Evolutionary conservation across 2,797 vertebrate species (phyloP), one percentile per base, ranked within the genome.

Genomic region (Chromobotia macracanthus): DNA sequence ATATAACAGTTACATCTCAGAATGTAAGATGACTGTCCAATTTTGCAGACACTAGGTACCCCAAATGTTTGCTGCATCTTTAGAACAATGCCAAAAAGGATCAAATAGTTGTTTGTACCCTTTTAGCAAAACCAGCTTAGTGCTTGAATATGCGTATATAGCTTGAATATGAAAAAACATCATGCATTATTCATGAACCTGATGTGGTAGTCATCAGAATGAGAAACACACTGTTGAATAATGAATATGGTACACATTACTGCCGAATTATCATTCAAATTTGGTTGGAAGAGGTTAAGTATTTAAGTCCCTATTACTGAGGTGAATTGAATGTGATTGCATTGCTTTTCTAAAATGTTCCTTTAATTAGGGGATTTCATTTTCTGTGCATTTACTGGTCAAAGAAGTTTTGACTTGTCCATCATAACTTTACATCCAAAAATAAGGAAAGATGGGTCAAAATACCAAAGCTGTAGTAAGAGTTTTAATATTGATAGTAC

Each of bases 171-270:
- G 18, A 70, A 77, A 38, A 80, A 78, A 74, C 38, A 74, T 46
- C 1, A 56, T 86, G 61, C 76, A 85, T 81, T 71, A 81, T 87
- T 70, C 66, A 82, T 75, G 8, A 55, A 12, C 13, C 81, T 80
- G 50, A 58, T 79, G 74, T 75, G 66, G 75, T 71, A 81, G 75
- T 70, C 61, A 75, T 79, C 74, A 61, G 80, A 63, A 82, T 70
- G 75, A 79, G 82, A 80, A 69, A 60, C 67, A 71, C 41, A 69
- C 58, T 76, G 77, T 61, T 84, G 83, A 85, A 85, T 82, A 85
- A 85, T 83, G 75, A 83, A 83, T 80, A 83, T 79, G 60, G 71
- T 79, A 41, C 9, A 65, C 56, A 74, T 75, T 48, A 38, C 66
- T 75, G 50, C 44, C 74, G 75, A 53, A 79, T 80, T 68, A 72